phyloP scores from a whole-genome alignment of 2,888 invertebrate genomes.

The Cosmopolites sordidus region DNA sequence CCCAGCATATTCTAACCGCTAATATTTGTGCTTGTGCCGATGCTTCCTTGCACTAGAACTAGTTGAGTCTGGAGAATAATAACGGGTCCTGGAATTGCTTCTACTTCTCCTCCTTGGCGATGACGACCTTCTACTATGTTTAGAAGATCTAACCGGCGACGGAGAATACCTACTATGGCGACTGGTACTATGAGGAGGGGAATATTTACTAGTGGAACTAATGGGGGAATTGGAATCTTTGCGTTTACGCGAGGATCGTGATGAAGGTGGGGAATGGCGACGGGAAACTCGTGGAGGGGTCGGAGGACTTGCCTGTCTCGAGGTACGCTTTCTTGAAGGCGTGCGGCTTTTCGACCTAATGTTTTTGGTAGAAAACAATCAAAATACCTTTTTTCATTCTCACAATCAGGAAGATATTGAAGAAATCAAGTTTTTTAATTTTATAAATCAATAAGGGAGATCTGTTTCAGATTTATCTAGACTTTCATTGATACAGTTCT shows the following conservation, averaged over 20 bases:
- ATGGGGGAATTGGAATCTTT: constrained; percentile 43
- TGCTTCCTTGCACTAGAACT: constrained; percentile 48
- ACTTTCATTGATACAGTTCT: too few species aligned
- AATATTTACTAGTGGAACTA: constrained; percentile 42
- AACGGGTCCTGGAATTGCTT: constrained; percentile 39
- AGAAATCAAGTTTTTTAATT: not conserved
- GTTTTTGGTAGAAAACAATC: constrained; percentile 2
- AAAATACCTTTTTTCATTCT: not conserved
- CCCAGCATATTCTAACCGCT: constrained; percentile 25
- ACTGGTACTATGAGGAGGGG: constrained; percentile 38
- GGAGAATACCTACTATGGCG: constrained; percentile 41
- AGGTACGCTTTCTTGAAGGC: constrained; percentile 43
- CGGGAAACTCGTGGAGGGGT: constrained; percentile 44
- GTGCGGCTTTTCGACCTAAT: constrained; percentile 48
- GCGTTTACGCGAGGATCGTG: constrained; percentile 40
- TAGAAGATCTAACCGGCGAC: constrained; percentile 41
- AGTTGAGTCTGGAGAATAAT: constrained; percentile 45
- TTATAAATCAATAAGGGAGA: not conserved
- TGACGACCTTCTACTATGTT: constrained; percentile 41
- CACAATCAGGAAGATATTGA: not conserved
- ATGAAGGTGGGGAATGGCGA: constrained; percentile 44
- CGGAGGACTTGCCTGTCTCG: constrained; percentile 40
- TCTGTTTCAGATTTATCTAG: too few species aligned
- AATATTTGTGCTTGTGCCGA: constrained; percentile 55
- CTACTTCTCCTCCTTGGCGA: constrained; percentile 41